These are phyloP conservation scores for Alca torda DNA, from an alignment of 2,797 vertebrate species.

Conservation along the genomic window DNA sequence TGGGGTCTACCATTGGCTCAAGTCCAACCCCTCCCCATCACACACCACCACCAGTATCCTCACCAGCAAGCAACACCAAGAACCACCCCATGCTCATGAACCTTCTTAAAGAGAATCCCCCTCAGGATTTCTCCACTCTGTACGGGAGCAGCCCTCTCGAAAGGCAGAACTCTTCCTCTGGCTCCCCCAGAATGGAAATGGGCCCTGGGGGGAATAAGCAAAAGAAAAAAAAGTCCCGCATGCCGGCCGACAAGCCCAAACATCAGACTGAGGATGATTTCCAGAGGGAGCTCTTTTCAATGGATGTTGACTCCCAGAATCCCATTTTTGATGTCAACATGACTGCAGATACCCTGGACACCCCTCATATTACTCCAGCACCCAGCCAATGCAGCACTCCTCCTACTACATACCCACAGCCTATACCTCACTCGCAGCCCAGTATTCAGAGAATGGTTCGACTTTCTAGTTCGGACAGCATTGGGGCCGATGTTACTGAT, in stretches of 20 bases:
- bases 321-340: slow-evolving; percentile 96
- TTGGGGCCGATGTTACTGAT: slow-evolving; percentile 94
- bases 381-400: slow-evolving; percentile 97
- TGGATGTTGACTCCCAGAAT: slow-evolving; percentile 98
- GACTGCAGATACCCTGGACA: slow-evolving; percentile 91
- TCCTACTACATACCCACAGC: slow-evolving; percentile 85
- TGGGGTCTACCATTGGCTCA: slow-evolving; percentile 86
- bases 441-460: slow-evolving; percentile 88
- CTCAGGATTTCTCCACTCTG: slow-evolving; percentile 92
- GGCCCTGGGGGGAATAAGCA: slow-evolving; percentile 84
- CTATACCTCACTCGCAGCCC: slow-evolving; percentile 85
- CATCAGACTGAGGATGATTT: slow-evolving; percentile 96
- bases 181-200: slow-evolving; percentile 87
- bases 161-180: slow-evolving; percentile 95
- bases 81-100: slow-evolving; percentile 99
- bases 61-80: slow-evolving; percentile 98
- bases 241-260: slow-evolving; percentile 80
- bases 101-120: slow-evolving; percentile 95
- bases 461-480: slow-evolving; percentile 96
- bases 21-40: slow-evolving; percentile 96
- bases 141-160: slow-evolving; percentile 93
- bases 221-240: slow-evolving; percentile 91
- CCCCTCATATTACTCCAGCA: slow-evolving; percentile 95
- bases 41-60: slow-evolving; percentile 94
- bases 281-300: slow-evolving; percentile 96